phyloP scores from a whole-genome alignment of 2,113 vertebrate species.

The Dromaius novaehollandiae region DNA sequence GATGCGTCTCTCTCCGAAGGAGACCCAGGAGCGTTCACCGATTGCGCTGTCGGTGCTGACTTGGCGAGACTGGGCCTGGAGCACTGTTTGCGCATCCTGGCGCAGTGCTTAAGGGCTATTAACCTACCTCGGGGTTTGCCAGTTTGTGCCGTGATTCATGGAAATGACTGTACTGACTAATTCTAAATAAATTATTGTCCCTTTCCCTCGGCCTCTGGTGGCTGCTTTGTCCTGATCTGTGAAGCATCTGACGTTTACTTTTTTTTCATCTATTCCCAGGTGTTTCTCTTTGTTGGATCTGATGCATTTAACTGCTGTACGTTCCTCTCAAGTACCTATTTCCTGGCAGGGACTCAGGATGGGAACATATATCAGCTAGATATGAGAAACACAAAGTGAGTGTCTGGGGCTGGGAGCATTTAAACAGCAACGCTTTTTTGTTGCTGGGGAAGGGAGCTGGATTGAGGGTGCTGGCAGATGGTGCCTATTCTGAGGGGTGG shows the following conservation, averaged over 20 bases:
- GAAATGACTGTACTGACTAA: not conserved
- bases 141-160: not conserved
- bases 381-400: slow-evolving; percentile 78
- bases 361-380: slow-evolving; percentile 84
- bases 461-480: not conserved
- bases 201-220: not conserved
- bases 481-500: not conserved
- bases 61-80: not conserved
- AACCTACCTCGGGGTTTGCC: not conserved
- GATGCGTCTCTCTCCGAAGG: not conserved
- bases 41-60: not conserved
- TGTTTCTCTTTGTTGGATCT: slow-evolving; percentile 79
- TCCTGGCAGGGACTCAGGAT: slow-evolving; percentile 81
- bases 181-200: not conserved
- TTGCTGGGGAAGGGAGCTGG: not conserved
- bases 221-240: not conserved
- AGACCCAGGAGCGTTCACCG: not conserved
- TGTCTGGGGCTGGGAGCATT: not conserved
- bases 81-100: accelerated
- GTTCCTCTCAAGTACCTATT: slow-evolving; percentile 77
- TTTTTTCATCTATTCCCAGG: slow-evolving; percentile 46
- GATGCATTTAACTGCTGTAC: slow-evolving; percentile 84
- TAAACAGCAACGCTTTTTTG: accelerated
- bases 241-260: not conserved
- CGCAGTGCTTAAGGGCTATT: not conserved